Evolutionary conservation across 2,113 vertebrate genomes (phyloP).

Genomic region (Rattus norvegicus): DNA sequence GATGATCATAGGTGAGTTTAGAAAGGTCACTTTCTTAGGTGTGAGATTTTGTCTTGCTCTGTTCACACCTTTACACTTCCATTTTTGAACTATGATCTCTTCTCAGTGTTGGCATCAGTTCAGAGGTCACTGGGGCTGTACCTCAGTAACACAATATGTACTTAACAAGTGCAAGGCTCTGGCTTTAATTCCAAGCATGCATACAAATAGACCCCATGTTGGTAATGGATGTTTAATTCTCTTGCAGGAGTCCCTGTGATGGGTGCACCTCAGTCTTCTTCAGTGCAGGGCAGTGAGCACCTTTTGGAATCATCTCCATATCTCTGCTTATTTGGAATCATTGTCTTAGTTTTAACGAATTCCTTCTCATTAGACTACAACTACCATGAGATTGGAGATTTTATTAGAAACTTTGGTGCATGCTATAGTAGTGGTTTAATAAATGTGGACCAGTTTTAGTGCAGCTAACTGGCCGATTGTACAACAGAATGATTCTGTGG

Average conservation of each 20-base stretch:
- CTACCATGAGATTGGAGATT: background rate
- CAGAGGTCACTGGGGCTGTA: background rate
- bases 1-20: background rate
- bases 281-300: too few relatives aligned
- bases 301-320: background rate
- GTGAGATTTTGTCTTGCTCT: slow-evolving; percentile 19
- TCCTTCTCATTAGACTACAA: background rate
- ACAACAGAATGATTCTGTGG: background rate
- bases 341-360: background rate
- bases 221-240: background rate
- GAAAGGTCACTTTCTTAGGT: background rate
- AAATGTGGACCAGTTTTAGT: slow-evolving; percentile 5
- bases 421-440: background rate
- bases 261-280: background rate
- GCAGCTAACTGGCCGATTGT: background rate
- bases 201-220: background rate
- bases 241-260: background rate
- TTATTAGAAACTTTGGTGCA: background rate
- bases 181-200: background rate
- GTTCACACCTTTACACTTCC: background rate
- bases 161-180: background rate
- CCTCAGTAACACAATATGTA: background rate
- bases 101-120: background rate
- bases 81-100: slow-evolving; percentile 23
- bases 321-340: background rate